phyloP scores from a whole-genome alignment of 2,888 invertebrate genomes.

The Chironomus tentans region DNA sequence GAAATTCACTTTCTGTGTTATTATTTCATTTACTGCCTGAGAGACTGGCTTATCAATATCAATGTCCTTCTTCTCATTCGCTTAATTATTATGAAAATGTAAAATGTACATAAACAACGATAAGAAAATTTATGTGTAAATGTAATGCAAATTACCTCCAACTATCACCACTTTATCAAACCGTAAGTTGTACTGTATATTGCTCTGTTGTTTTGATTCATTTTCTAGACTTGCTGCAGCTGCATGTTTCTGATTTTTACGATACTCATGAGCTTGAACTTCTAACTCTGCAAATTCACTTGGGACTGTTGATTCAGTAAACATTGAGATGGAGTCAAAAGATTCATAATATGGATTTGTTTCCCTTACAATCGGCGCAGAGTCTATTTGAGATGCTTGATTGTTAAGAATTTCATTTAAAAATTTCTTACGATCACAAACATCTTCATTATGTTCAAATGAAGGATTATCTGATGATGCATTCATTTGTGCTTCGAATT shows the following conservation, averaged over 20 bases:
- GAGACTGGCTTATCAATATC: neutral
- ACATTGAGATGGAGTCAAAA: neutral
- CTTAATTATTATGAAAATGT: neutral
- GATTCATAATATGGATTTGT: neutral
- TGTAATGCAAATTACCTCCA: neutral
- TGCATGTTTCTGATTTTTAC: neutral
- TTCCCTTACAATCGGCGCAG: neutral
- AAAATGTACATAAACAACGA: neutral
- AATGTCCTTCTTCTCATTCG: neutral
- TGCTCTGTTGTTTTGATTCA: neutral
- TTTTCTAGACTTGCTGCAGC: no score
- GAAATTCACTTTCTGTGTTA: neutral
- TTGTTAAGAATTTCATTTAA: no score
- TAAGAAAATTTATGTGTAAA: neutral
- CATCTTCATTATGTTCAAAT: no score
- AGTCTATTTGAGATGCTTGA: neutral
- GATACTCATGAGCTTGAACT: neutral
- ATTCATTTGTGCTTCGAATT: no score
- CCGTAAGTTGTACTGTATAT: neutral
- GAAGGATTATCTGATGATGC: no score
- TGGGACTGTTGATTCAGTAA: conserved; percentile 1
- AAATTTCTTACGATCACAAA: no score
- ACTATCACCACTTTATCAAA: conserved; percentile 12
- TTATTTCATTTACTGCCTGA: neutral
- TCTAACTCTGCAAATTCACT: neutral